phyloP scores from a whole-genome alignment of 1,140 invertebrate genomes.

The Nephila pilipes region DNA sequence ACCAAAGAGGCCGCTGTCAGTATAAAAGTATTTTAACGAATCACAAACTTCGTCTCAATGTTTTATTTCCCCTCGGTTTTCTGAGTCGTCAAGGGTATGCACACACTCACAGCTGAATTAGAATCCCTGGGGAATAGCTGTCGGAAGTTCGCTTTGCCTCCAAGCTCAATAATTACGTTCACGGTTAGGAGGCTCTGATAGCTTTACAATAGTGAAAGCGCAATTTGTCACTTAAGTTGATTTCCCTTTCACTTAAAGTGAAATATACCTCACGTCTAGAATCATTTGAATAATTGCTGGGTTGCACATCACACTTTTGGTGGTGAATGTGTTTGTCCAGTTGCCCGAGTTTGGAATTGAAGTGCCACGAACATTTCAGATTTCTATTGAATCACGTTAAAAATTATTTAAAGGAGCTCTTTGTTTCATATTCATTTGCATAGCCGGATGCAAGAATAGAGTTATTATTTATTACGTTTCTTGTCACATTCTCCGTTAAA shows the following conservation, averaged over 20 bases:
- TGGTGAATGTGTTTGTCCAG: not conserved
- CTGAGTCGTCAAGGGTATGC: not conserved
- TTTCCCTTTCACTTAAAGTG: constrained; percentile 60
- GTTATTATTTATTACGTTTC: too few relatives aligned
- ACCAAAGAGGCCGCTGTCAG: not conserved
- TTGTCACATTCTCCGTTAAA: too few relatives aligned
- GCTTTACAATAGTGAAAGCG: constrained; percentile 47
- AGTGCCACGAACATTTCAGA: too few relatives aligned
- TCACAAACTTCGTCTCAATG: not conserved
- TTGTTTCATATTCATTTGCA: too few relatives aligned
- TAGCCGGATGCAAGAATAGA: too few relatives aligned
- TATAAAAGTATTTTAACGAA: not conserved
- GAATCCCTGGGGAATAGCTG: constrained; percentile 42
- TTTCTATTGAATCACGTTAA: too few relatives aligned
- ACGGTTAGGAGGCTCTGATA: constrained; percentile 15
- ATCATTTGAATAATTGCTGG: constrained; percentile 55
- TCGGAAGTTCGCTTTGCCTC: constrained; percentile 19
- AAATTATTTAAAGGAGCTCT: too few relatives aligned
- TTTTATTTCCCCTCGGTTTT: constrained; percentile 5
- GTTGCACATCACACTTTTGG: not conserved
- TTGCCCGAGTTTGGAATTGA: not conserved
- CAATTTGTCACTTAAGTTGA: constrained; percentile 49
- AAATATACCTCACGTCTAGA: constrained; percentile 22
- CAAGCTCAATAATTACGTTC: constrained; percentile 52
- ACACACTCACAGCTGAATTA: not conserved